Evolutionary conservation across 2,888 invertebrate species (phyloP).

Genomic region (Eledone cirrhosa): DNA sequence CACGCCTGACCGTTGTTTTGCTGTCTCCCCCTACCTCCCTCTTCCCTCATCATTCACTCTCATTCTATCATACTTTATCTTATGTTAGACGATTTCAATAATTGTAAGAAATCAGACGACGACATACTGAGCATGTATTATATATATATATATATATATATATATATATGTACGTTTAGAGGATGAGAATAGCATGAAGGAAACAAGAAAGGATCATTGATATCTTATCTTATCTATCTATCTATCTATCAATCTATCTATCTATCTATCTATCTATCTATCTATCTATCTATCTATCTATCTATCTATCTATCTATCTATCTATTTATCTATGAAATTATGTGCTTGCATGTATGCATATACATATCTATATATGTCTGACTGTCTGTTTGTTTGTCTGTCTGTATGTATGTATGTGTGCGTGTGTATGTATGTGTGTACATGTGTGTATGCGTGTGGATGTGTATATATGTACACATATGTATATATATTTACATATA

Average conservation of each 20-base stretch:
- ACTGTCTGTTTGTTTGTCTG: not conserved
- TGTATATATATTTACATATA: not conserved
- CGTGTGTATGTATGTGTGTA: not conserved
- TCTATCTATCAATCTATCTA: not conserved
- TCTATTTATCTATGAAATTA: not conserved
- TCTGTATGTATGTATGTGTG: not conserved
- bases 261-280: not conserved
- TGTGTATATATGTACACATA: not conserved
- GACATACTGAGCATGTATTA: no score
- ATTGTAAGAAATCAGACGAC: no score
- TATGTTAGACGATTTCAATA: no score
- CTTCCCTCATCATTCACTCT: no score
- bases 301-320: not conserved
- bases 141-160: not conserved
- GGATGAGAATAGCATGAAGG: not conserved
- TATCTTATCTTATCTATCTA: not conserved
- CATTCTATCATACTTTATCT: no score
- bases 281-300: not conserved
- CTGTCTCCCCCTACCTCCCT: no score
- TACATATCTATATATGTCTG: not conserved
- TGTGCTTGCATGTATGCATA: not conserved
- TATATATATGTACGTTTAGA: not conserved
- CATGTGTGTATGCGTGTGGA: not conserved
- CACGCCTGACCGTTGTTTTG: no score
- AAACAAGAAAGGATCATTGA: not conserved